phyloP scores from a whole-genome alignment of 2,888 invertebrate species.

The Ametastegia equiseti region DNA sequence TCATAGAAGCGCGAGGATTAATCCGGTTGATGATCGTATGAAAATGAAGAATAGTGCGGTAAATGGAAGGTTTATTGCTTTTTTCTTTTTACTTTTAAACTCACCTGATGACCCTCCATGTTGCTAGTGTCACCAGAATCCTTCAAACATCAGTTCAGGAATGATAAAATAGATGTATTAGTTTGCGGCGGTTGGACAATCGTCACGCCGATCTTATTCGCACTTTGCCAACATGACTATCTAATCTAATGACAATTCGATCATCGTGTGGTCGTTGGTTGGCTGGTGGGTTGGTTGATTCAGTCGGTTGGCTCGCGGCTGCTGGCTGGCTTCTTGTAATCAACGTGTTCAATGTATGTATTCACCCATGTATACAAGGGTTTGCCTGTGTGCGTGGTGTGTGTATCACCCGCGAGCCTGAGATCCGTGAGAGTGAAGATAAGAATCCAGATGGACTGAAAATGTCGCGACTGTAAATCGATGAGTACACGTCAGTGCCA shows the following conservation, averaged over 20 bases:
- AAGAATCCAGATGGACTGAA: background rate
- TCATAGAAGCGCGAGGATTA: constrained; percentile 4
- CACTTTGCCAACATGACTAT: constrained; percentile 41
- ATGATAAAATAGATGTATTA: background rate
- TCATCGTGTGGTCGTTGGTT: constrained; percentile 22
- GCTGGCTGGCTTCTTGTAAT: background rate
- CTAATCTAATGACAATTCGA: constrained; percentile 46
- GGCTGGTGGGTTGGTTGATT: background rate
- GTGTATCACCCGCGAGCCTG: background rate
- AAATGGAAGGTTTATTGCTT: background rate
- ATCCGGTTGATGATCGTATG: background rate
- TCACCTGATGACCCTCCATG: constrained; percentile 47
- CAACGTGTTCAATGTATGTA: background rate
- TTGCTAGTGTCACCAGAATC: constrained; percentile 36
- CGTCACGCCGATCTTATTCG: constrained; percentile 6
- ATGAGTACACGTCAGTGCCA: no score
- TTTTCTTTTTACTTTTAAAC: background rate
- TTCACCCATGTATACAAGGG: background rate
- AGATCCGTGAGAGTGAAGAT: background rate
- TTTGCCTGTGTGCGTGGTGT: background rate
- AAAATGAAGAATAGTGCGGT: constrained; percentile 5
- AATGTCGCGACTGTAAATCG: background rate
- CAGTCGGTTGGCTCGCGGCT: background rate
- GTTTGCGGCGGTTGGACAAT: background rate
- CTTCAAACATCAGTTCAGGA: background rate